phyloP scores from a whole-genome alignment of 2,888 invertebrate species.

The Eupithecia centaureata region DNA sequence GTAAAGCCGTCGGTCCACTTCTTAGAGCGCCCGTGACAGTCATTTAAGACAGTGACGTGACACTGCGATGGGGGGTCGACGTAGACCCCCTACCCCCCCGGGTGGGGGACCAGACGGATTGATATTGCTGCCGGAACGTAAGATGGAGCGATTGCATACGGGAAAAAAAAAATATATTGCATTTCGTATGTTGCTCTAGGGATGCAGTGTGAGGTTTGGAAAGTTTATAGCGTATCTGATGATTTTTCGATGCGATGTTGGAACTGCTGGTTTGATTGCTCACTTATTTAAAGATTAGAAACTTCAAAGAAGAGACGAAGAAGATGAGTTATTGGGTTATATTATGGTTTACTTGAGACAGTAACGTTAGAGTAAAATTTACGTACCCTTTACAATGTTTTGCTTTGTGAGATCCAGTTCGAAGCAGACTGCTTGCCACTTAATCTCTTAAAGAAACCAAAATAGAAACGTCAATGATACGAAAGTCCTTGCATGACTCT shows the following conservation, averaged over 20 bases:
- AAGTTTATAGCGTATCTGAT: background rate
- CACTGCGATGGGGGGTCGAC: conserved; percentile 45
- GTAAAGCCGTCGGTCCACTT: conserved; percentile 76
- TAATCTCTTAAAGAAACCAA: background rate
- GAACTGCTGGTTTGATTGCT: background rate
- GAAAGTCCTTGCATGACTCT: background rate
- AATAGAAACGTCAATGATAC: background rate
- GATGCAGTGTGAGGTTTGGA: conserved; percentile 12
- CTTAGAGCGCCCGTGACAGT: conserved; percentile 81
- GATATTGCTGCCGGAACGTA: conserved; percentile 82
- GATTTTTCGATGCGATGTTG: background rate
- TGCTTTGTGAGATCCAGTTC: background rate
- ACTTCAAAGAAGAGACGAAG: no score
- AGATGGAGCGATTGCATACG: conserved; percentile 81
- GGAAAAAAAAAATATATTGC: conserved; percentile 61
- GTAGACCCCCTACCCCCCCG: conserved; percentile 44
- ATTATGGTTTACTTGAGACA: no score
- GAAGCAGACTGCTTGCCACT: background rate
- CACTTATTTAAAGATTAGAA: background rate
- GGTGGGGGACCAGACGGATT: conserved; percentile 75
- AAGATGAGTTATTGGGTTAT: no score
- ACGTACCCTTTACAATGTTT: background rate
- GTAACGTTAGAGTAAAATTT: no score
- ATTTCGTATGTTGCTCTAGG: conserved; percentile 50
- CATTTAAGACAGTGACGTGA: conserved; percentile 83